Evolutionary conservation across 2,113 vertebrate genomes (phyloP).

Genomic region (Polypterus senegalus): DNA sequence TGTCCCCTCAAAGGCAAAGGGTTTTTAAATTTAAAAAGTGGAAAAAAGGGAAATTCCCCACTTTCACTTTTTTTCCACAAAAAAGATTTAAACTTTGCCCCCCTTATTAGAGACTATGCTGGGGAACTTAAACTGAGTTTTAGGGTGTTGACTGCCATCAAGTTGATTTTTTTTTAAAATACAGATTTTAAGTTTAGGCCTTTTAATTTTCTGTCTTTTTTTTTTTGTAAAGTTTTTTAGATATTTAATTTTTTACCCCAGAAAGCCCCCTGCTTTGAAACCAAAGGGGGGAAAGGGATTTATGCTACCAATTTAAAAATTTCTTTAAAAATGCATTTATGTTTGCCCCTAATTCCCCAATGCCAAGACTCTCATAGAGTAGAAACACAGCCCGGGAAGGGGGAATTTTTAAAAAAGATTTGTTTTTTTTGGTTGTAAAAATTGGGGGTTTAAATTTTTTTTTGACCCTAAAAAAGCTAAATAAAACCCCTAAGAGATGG

Average conservation of each 20-base stretch:
- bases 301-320: constrained; percentile 31
- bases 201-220: no score
- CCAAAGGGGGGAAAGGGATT: no score
- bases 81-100: constrained; percentile 29
- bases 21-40: constrained; percentile 32
- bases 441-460: no score
- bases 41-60: constrained; percentile 27
- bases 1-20: constrained; percentile 10
- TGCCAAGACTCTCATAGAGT: constrained; percentile 7
- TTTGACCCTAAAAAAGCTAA: no score
- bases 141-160: no score
- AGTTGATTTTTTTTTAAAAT: no score
- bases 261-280: no score
- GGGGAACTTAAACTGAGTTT: no score
- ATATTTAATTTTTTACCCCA: no score
- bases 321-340: constrained; percentile 9
- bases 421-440: not conserved
- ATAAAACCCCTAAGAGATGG: no score
- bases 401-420: constrained; percentile 6
- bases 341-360: constrained; percentile 26
- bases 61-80: constrained; percentile 26
- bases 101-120: constrained; percentile 28
- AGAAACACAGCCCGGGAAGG: not conserved
- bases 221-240: no score
- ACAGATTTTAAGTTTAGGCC: no score